A percentile compares a stretch with the other conserved stretches of the same genome.
phyloP scores from a whole-genome alignment of 2,888 invertebrate species.

The Plusia festucae region DNA sequence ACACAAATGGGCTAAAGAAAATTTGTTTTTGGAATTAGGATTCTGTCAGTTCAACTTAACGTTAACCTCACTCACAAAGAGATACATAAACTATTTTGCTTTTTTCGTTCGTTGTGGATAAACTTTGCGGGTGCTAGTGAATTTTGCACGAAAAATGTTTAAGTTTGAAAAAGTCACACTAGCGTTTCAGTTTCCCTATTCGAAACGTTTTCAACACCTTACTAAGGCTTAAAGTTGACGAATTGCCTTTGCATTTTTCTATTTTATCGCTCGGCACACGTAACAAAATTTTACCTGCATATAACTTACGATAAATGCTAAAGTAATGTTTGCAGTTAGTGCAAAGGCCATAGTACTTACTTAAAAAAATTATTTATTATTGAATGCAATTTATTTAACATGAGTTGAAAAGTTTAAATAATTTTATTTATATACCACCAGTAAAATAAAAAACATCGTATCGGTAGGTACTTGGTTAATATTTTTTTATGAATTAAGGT shows the following conservation, averaged over 20 bases:
- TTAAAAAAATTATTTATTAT: not conserved
- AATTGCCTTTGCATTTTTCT: conserved; percentile 17
- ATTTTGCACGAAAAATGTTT: conserved; percentile 11
- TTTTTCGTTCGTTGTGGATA: conserved; percentile 4
- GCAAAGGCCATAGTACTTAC: not conserved
- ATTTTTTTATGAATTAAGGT: too few species aligned
- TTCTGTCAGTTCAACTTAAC: not conserved
- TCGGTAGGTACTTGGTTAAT: too few species aligned
- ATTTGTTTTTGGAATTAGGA: not conserved
- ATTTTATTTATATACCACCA: not conserved
- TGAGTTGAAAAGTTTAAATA: not conserved
- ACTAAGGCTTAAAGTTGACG: conserved; percentile 18
- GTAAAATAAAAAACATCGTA: too few species aligned
- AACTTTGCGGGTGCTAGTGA: conserved; percentile 7
- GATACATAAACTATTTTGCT: not conserved
- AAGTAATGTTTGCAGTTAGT: conserved; percentile 12
- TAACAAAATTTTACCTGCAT: conserved; percentile 13
- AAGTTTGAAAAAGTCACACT: conserved; percentile 9
- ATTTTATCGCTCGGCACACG: conserved; percentile 3
- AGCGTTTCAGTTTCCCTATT: conserved; percentile 7
- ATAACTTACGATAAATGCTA: not conserved
- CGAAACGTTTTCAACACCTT: conserved; percentile 17
- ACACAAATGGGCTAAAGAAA: not conserved
- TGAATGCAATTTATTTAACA: not conserved
- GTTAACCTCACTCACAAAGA: not conserved